Percentiles rank a stretch among this genome's conserved stretches.
Evolutionary conservation across 2,113 vertebrate genomes (phyloP).

Genomic region (Albula goreensis): DNA sequence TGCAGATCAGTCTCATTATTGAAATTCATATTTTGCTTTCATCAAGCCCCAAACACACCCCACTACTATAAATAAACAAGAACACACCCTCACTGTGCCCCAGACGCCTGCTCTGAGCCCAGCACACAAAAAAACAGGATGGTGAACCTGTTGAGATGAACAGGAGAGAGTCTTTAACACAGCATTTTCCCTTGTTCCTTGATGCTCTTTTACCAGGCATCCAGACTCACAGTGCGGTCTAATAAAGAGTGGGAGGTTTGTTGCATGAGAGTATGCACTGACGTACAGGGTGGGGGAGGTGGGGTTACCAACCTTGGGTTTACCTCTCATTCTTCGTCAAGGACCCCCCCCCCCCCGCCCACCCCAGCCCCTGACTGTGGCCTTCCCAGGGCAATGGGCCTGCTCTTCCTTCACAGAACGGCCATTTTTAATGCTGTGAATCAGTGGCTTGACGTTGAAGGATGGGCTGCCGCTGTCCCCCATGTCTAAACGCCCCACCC

Average conservation of each 20-base stretch:
- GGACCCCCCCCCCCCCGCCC: background rate
- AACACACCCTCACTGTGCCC: background rate
- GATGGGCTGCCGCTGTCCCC: constrained; percentile 3
- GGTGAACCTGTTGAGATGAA: background rate
- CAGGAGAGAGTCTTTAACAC: background rate
- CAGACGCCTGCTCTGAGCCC: background rate
- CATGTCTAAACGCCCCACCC: background rate
- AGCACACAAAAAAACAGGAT: background rate
- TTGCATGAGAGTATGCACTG: background rate
- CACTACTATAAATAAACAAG: background rate
- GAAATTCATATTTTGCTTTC: background rate
- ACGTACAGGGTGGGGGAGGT: background rate
- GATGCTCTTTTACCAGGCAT: background rate
- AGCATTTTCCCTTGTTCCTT: background rate
- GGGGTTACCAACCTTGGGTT: background rate
- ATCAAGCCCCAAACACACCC: background rate
- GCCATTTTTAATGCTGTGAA: constrained; percentile 18
- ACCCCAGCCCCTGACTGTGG: background rate
- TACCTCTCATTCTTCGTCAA: background rate
- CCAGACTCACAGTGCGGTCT: background rate
- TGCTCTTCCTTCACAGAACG: background rate
- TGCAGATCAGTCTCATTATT: background rate
- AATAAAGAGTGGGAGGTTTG: background rate
- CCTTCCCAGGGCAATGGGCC: constrained; percentile 2
- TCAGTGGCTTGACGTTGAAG: constrained; percentile 19